Percentiles rank a stretch among this genome's conserved stretches.
Evolutionary conservation across 2,113 vertebrate genomes (phyloP).

Genomic region (Riparia riparia): DNA sequence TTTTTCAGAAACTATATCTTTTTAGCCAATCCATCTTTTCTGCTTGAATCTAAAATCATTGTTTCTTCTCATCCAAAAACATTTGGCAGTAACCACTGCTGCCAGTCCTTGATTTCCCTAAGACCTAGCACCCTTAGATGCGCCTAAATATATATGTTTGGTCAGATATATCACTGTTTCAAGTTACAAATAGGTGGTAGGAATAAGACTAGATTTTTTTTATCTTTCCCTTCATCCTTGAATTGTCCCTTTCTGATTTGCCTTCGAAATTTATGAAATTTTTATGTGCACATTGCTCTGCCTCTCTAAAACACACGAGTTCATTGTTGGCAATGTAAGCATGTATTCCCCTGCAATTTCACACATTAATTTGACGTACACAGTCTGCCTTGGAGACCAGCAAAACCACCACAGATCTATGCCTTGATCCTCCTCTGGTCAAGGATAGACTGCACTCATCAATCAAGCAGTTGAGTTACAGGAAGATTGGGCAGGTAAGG

Average conservation of each 20-base stretch:
- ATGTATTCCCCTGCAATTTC: neutral
- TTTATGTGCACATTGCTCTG: neutral
- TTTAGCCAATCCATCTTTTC: neutral
- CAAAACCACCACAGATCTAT: neutral
- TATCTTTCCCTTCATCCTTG: neutral
- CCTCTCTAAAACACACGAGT: accelerated
- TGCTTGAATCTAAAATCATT: neutral
- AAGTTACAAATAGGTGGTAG: neutral
- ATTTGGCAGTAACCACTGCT: neutral
- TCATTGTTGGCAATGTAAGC: neutral
- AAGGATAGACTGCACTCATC: neutral
- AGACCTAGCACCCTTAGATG: neutral
- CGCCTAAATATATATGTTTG: neutral
- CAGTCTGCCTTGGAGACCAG: neutral
- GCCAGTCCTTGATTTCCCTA: neutral
- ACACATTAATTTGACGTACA: neutral
- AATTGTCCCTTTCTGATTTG: neutral
- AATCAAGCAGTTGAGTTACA: neutral
- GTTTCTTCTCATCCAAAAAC: neutral
- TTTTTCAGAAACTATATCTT: neutral
- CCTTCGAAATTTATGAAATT: neutral
- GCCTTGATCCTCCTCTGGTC: neutral
- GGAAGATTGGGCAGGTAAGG: no score
- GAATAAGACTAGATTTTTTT: neutral
- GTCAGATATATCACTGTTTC: neutral